A percentile compares a stretch with the other conserved stretches of the same genome.
These are phyloP conservation scores for Siniperca chuatsi DNA, from an alignment of 2,113 vertebrate species.

Conservation along the genomic window DNA sequence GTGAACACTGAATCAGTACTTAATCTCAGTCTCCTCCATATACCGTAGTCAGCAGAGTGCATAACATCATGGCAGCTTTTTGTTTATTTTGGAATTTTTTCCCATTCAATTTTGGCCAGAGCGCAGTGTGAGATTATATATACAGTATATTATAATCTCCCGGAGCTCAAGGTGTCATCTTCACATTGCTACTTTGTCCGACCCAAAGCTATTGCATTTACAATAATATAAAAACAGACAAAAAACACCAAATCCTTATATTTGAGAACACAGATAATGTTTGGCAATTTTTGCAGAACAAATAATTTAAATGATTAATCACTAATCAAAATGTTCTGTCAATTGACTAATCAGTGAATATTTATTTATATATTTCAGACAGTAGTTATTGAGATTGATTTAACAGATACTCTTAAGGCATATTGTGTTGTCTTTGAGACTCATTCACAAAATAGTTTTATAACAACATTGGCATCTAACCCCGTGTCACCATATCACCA, in stretches of 20 bases:
- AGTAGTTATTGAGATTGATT: neutral
- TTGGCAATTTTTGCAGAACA: neutral
- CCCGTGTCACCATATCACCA: neutral
- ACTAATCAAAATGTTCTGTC: neutral
- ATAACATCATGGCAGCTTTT: neutral
- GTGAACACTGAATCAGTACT: neutral
- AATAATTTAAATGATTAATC: neutral
- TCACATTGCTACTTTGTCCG: neutral
- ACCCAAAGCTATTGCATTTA: neutral
- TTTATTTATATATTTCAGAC: no score
- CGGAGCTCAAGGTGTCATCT: neutral
- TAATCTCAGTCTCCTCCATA: neutral
- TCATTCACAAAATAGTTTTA: neutral
- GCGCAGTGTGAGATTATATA: neutral
- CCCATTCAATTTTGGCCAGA: neutral
- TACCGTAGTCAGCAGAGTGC: neutral
- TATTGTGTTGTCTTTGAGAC: neutral
- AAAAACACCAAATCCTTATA: neutral
- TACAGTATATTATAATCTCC: neutral
- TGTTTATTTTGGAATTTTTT: neutral
- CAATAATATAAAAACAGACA: neutral
- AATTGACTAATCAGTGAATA: neutral
- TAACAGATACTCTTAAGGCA: neutral
- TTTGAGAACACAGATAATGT: neutral
- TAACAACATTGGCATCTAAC: neutral